phyloP scores from a whole-genome alignment of 2,888 invertebrate genomes.

The Piscicola geometra region DNA sequence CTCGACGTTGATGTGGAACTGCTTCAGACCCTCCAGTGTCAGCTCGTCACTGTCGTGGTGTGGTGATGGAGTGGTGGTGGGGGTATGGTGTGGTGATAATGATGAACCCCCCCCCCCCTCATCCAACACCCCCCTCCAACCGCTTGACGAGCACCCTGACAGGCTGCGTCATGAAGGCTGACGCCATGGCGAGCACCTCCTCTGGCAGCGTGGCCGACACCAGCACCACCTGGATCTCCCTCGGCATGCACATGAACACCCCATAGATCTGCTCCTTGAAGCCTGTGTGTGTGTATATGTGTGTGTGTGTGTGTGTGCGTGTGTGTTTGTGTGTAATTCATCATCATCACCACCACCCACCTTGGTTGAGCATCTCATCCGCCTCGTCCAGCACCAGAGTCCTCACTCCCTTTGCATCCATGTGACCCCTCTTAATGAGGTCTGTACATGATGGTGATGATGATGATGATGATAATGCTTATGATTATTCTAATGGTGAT shows the following conservation, averaged over 20 bases:
- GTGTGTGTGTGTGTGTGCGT: background rate
- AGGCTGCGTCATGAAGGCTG: slow-evolving; percentile 99
- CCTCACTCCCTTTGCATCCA: slow-evolving; percentile 86
- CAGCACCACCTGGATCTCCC: slow-evolving; percentile 90
- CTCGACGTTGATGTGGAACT: slow-evolving; percentile 98
- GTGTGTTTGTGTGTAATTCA: no score
- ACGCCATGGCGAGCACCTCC: slow-evolving; percentile 99
- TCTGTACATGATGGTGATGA: slow-evolving; percentile 59
- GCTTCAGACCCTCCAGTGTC: slow-evolving; percentile 98
- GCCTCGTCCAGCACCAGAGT: slow-evolving; percentile 97
- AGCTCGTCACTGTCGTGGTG: slow-evolving; percentile 72
- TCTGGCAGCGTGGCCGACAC: slow-evolving; percentile 97
- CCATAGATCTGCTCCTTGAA: slow-evolving; percentile 99
- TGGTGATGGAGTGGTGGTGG: background rate
- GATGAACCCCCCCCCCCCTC: background rate
- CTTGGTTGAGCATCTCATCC: slow-evolving; percentile 98
- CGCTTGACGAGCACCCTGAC: slow-evolving; percentile 98
- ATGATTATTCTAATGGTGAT: no score
- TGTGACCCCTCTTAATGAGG: slow-evolving; percentile 78
- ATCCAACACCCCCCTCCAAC: slow-evolving; percentile 56
- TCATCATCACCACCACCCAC: slow-evolving; percentile 38
- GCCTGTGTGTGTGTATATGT: slow-evolving; percentile 57
- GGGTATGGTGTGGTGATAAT: no score
- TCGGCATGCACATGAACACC: slow-evolving; percentile 93
- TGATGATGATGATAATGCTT: no score